Base-by-base conservation (phyloP, 2,888 invertebrate species). In the Loripinus fragilis region DNA sequence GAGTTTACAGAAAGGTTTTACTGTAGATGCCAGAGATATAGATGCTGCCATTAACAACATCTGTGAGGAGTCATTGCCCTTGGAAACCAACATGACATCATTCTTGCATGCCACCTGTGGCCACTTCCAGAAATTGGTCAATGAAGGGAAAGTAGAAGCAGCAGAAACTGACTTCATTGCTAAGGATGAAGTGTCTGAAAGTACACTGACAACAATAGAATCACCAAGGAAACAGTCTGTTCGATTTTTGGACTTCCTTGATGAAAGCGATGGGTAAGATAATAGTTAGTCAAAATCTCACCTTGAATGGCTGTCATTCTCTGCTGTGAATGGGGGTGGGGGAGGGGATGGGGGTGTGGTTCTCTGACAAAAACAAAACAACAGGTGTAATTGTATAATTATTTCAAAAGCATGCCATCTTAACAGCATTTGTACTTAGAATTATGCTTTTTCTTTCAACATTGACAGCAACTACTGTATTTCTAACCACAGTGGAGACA, bases 11-110 rank as follows among this genome's bases (percentile, higher is more conserved):
- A 93, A 94, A 52, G 95, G 95, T 73, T 94, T 95, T 52, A 94
- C 94, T 67, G 93, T 96, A 30, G 95, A 95, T 86, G 94, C 94
- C 60, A 94, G 94, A 60, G 96, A 96, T 91, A 95, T 96, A 82
- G 95, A 96, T 82, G 95, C 95, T 12, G 96, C 96, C 35, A 95
- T 96, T 85, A 95, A 95, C 85, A 91, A 89, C 85, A 95, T 96
- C 85, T 96, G 96, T 92, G 95, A 96, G 86, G 96, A 96, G 93
- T 94, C 95, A 12, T 92, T 95, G 2, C 91, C 92, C 12, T 94
- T 95, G 68, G 96, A 96, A 92, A 95, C 96, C 80, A 96, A 96
- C 89, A 95, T 96, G 74, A 96, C 96, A 0, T 95, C 95, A 80
- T 96, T 96, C 91, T 93, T 96, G 60, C 94, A 95, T 70, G 89